Percentiles rank a stretch among this genome's conserved stretches.
Conservation (phyloP, 2,888 invertebrate genomes). For the Saturnia pavonia region DNA sequence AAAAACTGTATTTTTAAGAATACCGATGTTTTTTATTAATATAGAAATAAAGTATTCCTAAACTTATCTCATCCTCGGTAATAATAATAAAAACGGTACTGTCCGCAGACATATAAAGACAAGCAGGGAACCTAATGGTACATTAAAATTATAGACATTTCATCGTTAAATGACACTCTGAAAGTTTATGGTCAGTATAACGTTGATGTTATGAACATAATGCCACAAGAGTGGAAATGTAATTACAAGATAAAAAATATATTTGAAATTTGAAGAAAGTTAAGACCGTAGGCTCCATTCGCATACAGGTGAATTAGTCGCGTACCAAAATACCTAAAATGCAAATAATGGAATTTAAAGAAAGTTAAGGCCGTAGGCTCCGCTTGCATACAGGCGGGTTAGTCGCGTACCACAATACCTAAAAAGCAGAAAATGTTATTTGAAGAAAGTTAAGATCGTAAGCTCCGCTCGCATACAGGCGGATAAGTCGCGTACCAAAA, state of each 20-base stretch:
- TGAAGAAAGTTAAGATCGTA: too few species aligned
- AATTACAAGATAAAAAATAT: not conserved
- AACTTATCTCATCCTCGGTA: constrained; percentile 52
- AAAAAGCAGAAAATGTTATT: not conserved
- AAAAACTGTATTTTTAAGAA: not conserved
- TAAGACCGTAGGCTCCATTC: not conserved
- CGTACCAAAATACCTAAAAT: not conserved
- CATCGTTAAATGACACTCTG: constrained; percentile 53
- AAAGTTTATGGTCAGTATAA: constrained; percentile 56
- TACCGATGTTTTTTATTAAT: not conserved
- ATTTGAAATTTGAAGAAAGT: not conserved
- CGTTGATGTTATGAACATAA: constrained; percentile 22
- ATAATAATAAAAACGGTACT: constrained; percentile 60
- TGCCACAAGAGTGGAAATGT: not conserved
- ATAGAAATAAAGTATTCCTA: constrained; percentile 37
- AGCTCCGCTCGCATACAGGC: too few species aligned
- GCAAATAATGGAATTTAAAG: too few species aligned
- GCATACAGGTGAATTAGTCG: not conserved
- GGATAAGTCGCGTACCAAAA: too few species aligned
- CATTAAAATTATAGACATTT: constrained; percentile 66
- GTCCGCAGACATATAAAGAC: constrained; percentile 52
- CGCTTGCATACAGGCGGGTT: not conserved
- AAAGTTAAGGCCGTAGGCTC: too few species aligned
- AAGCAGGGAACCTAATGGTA: constrained; percentile 56
- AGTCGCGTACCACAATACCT: not conserved